Percentiles rank a stretch among this genome's conserved stretches.
Conservation (phyloP, 2,797 vertebrate species). For the Peromyscus nudipes region DNA sequence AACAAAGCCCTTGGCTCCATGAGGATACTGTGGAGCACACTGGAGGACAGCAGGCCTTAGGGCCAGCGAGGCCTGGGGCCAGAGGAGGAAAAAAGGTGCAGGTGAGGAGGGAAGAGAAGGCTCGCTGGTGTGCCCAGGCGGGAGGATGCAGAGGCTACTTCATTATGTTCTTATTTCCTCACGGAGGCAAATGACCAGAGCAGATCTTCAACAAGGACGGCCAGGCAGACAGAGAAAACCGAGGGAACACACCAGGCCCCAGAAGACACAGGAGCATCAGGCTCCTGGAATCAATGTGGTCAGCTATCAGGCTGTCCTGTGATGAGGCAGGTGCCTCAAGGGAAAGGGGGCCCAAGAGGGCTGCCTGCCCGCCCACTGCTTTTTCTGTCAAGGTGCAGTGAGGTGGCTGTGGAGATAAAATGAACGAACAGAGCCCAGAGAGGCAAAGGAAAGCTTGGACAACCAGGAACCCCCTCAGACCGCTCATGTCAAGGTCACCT, state of each 20-base stretch:
- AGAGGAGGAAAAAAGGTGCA: background rate
- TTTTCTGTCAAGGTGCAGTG: background rate
- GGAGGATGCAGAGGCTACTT: background rate
- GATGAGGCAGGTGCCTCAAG: background rate
- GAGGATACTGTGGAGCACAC: accelerated
- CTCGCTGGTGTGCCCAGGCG: background rate
- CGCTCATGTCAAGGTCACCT: background rate
- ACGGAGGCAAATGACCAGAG: background rate
- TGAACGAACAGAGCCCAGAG: background rate
- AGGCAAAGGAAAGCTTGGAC: background rate
- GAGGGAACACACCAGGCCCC: background rate
- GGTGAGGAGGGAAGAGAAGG: background rate
- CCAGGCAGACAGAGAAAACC: background rate
- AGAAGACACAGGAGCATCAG: background rate
- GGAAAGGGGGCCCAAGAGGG: background rate
- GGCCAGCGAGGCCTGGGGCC: background rate
- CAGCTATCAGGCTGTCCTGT: background rate
- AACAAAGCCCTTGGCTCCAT: accelerated
- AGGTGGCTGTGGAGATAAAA: background rate
- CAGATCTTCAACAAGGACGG: background rate
- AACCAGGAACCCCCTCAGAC: background rate
- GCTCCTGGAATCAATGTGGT: background rate
- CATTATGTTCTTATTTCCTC: background rate
- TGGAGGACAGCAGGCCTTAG: background rate
- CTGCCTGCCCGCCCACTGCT: background rate